Conservation (phyloP, 2,113 vertebrate species). For the Carettochelys insculpta region DNA sequence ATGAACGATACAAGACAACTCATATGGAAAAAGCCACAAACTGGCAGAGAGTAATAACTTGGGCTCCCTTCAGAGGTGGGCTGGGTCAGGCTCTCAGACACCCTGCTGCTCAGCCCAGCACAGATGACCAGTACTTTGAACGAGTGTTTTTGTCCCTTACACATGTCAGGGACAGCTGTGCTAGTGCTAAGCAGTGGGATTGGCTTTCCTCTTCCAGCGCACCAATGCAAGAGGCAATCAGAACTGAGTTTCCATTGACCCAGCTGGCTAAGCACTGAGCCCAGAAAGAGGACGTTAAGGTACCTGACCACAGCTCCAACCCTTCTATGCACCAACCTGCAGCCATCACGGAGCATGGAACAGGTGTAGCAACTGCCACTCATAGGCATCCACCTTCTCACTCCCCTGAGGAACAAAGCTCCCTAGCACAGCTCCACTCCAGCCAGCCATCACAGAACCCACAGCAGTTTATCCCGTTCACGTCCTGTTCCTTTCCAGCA, state of each 20-base stretch:
- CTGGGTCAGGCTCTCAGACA: neutral
- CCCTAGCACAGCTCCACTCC: neutral
- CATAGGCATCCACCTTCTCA: neutral
- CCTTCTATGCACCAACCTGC: neutral
- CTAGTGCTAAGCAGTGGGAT: neutral
- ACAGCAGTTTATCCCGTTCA: neutral
- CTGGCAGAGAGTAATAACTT: neutral
- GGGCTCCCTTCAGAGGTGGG: neutral
- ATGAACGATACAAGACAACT: no score
- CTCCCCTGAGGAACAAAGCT: neutral
- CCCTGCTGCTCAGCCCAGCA: neutral
- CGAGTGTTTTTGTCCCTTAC: neutral
- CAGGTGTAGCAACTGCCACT: neutral
- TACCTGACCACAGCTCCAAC: neutral
- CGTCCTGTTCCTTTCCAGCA: neutral
- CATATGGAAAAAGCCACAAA: neutral
- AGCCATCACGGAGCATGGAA: neutral
- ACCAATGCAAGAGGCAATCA: neutral
- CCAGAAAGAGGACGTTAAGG: neutral
- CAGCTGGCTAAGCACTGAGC: neutral
- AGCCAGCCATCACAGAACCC: constrained; percentile 2
- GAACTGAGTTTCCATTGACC: neutral
- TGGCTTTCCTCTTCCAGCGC: neutral
- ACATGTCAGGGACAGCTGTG: neutral
- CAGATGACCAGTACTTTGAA: neutral